Conservation (phyloP, 64 coral and sea anemone species). For the Hydrozoanthus tunicans region DNA sequence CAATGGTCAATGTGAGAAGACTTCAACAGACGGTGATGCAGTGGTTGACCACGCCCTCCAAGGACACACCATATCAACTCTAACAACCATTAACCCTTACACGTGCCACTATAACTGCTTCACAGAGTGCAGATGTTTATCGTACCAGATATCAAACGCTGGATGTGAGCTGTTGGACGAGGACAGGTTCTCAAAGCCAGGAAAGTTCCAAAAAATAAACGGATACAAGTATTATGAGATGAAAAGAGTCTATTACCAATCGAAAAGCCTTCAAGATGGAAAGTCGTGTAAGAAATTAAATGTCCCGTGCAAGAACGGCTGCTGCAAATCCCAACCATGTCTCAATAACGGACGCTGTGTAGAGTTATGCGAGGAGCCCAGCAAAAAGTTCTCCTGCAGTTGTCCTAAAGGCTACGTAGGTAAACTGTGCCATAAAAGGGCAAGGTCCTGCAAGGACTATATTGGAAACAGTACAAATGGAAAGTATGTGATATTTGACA, state of each 20-base stretch:
- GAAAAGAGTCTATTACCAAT: not conserved
- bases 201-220: not conserved
- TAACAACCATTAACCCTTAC: not conserved
- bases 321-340: constrained; percentile 20
- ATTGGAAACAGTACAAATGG: not conserved
- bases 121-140: constrained; percentile 20
- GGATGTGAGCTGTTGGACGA: constrained; percentile 14
- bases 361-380: not conserved
- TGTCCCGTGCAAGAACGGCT: not conserved
- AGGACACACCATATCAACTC: constrained; percentile 4
- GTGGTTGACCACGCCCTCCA: not conserved
- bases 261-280: not conserved
- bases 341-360: constrained; percentile 11
- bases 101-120: constrained; percentile 8
- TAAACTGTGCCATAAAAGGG: not conserved
- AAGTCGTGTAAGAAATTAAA: not conserved
- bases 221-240: constrained; percentile 17
- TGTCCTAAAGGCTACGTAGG: constrained; percentile 3
- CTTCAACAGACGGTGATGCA: not conserved
- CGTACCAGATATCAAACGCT: constrained; percentile 24
- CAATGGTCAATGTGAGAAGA: not conserved
- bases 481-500: not conserved
- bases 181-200: constrained; percentile 13
- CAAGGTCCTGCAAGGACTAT: constrained; percentile 11
- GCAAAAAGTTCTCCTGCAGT: not conserved